Percentiles rank a stretch among this genome's conserved stretches.
phyloP scores from a whole-genome alignment of 1,140 invertebrate genomes.

The Argopecten irradians region DNA sequence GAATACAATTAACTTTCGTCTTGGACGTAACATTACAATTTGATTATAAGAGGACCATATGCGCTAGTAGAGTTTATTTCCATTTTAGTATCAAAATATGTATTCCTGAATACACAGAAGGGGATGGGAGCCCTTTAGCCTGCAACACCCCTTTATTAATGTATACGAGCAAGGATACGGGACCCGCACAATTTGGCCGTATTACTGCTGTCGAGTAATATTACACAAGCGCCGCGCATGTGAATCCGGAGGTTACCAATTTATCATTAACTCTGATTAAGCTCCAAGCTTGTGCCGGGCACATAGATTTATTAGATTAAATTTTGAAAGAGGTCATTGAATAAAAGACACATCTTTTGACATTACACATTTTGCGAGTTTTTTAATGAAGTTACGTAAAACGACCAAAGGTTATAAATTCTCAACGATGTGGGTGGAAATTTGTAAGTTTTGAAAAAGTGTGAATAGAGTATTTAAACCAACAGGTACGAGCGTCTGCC shows the following conservation, averaged over 20 bases:
- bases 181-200: conserved; percentile 13
- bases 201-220: conserved; percentile 21
- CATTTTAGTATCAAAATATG: conserved; percentile 23
- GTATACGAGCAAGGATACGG: conserved; percentile 6
- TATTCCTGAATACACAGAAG: background rate
- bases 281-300: conserved; percentile 19
- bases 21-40: conserved; percentile 1
- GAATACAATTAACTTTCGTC: background rate
- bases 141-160: background rate
- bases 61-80: conserved; percentile 9
- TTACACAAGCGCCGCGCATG: conserved; percentile 13
- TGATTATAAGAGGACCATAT: conserved; percentile 4
- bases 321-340: conserved; percentile 18
- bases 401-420: background rate
- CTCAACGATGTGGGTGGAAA: background rate
- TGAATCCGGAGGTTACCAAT: conserved; percentile 16
- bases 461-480: background rate
- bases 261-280: conserved; percentile 19
- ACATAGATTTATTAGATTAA: conserved; percentile 23
- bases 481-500: conserved; percentile 19
- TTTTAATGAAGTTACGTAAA: conserved; percentile 12
- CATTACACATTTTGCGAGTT: conserved; percentile 17
- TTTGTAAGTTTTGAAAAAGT: conserved; percentile 18
- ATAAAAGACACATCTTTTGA: conserved; percentile 23
- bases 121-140: conserved; percentile 4